Conservation (phyloP, 2,888 invertebrate genomes). For the Xylota segnis region DNA sequence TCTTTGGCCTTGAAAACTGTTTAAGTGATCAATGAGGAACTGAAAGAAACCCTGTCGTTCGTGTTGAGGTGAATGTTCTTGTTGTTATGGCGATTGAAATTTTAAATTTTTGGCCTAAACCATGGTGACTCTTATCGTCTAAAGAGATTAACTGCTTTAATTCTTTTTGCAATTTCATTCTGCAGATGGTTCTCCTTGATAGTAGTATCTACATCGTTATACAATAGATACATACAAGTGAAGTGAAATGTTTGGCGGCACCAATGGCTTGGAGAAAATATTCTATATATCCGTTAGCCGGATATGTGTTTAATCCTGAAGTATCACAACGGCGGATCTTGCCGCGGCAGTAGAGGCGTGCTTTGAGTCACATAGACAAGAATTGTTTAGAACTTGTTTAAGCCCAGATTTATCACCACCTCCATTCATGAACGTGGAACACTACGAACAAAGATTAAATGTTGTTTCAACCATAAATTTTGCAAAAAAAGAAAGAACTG, state of each 20-base stretch:
- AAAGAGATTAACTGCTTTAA: constrained; percentile 22
- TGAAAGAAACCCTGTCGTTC: constrained; percentile 1
- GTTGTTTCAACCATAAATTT: neutral
- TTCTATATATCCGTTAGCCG: constrained; percentile 13
- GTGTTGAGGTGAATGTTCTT: constrained; percentile 49
- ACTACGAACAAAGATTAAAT: neutral
- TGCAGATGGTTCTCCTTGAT: constrained; percentile 30
- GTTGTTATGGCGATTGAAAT: constrained; percentile 11
- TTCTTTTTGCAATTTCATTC: neutral
- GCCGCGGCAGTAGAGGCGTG: neutral
- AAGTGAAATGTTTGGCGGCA: neutral
- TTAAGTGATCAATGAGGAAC: constrained; percentile 11
- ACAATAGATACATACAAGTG: no score
- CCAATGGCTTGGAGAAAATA: neutral
- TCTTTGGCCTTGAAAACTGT: constrained; percentile 35
- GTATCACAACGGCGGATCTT: neutral
- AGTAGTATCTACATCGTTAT: neutral
- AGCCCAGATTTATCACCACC: neutral
- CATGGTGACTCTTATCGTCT: neutral
- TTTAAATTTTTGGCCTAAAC: neutral
- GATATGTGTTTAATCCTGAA: constrained; percentile 9
- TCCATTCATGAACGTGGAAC: no score
- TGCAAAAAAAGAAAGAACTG: neutral
- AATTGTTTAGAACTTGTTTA: neutral
- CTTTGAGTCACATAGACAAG: neutral